Evolutionary conservation across 2,888 invertebrate species (phyloP).

Genomic region (Chalcis sispes): DNA sequence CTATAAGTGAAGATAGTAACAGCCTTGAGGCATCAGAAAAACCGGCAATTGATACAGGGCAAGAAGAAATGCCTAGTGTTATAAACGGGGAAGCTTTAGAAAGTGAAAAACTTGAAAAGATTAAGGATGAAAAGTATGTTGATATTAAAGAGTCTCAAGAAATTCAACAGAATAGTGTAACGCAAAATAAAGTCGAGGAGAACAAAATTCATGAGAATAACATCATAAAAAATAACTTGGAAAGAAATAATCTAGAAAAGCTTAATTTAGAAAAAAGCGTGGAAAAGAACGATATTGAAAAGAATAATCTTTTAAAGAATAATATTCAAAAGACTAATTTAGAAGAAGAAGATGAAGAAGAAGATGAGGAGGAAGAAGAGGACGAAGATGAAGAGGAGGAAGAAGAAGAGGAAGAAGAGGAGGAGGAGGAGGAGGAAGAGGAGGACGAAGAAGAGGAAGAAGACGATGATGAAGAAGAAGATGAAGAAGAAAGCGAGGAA

Average conservation of each 20-base stretch:
- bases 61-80: constrained; percentile 64
- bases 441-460: constrained; percentile 60
- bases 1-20: constrained; percentile 82
- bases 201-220: too few species aligned
- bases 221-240: too few species aligned
- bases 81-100: constrained; percentile 60
- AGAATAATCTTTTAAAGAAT: constrained; percentile 50
- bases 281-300: neutral
- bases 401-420: constrained; percentile 61
- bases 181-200: constrained; percentile 17
- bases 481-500: constrained; percentile 55
- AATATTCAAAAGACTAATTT: constrained; percentile 63
- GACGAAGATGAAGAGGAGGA: constrained; percentile 61
- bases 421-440: constrained; percentile 62
- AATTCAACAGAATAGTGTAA: constrained; percentile 63
- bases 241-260: too few species aligned
- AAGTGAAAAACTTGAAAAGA: constrained; percentile 63
- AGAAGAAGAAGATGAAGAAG: constrained; percentile 63
- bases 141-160: constrained; percentile 60
- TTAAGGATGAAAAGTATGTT: constrained; percentile 63
- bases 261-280: constrained; percentile 30
- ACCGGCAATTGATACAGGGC: constrained; percentile 79
- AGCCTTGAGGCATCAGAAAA: constrained; percentile 79
- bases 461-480: constrained; percentile 61
- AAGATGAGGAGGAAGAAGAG: constrained; percentile 66